Evolutionary conservation across 2,113 vertebrate genomes (phyloP), one percentile per base, ranked within the genome.

Genomic region (Urocitellus parryii): DNA sequence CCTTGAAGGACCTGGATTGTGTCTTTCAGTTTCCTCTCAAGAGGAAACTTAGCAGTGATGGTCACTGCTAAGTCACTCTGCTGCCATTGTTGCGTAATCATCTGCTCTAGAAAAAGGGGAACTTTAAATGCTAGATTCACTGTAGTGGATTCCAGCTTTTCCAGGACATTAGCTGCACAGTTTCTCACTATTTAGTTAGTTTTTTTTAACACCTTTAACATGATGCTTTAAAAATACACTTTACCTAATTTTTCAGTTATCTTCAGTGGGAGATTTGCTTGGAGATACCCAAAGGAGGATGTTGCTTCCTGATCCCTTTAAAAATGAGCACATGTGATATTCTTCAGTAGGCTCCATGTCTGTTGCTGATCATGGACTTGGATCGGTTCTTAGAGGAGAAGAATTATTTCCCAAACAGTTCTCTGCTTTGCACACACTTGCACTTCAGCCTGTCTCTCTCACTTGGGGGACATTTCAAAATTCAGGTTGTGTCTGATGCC

Each of bases 201-300:
- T 56, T 56, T 17, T 12, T 67, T 65, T 68, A 79, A n/a, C 25
- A 65, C 14, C 32, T 95, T 82, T n/a, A 90, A 65, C 17, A 39
- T 70, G 58, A 42, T 25, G 9, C n/a, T 74, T 72, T 25, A 20
- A 61, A 92, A 61, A 84, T 45, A 61, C 1, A 5, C 74, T 74
- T 76, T 37, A 61, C 1, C 51, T 74, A 37, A 34, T 76, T 96
- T 89, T 85, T 76, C 37, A 61, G 0, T 85, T 68, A 27, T 90
- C 58, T 81, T 93, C 37, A 63, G 34, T 85, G 34, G 58, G 56
- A 81, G n/a, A n/a, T 90, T 89, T 86, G 37, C 34, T 86, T 80
- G 68, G 74, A 85, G 48, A 51, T 74, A 86, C 27, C 58, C 67
- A 70, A 61, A 92, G 24, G 1, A 61, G 61, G 61, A 76, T 74